Percentiles rank a stretch among this genome's conserved stretches.
These are phyloP conservation scores for Drosophila crucigera DNA, from an alignment of 2,888 invertebrate species.

Conservation along the genomic window DNA sequence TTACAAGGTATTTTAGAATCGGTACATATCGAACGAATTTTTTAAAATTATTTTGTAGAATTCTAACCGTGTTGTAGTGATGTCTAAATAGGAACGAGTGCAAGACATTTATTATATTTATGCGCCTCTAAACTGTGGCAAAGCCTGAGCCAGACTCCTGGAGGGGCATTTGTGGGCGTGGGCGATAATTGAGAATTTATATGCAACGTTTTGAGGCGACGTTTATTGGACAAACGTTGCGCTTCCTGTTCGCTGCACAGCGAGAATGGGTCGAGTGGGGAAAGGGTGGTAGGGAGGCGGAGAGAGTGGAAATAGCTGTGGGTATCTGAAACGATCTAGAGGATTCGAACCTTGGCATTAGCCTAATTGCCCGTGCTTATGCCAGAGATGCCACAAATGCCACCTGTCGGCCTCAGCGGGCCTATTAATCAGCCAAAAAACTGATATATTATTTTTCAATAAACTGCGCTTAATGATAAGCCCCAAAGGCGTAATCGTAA, in stretches of 20 bases:
- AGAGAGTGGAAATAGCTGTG: not conserved
- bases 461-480: constrained; percentile 76
- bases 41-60: not conserved
- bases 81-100: constrained; percentile 68
- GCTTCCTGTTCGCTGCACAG: constrained; percentile 62
- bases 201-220: constrained; percentile 69
- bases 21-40: not conserved
- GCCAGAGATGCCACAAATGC: constrained; percentile 26
- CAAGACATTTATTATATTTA: constrained; percentile 55
- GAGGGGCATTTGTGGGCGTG: constrained; percentile 58
- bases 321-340: constrained; percentile 31
- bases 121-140: constrained; percentile 60
- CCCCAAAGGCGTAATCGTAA: constrained; percentile 56
- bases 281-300: rapidly evolving
- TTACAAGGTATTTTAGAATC: constrained; percentile 20
- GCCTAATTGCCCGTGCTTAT: constrained; percentile 55
- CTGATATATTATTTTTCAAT: constrained; percentile 61
- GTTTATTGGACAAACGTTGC: constrained; percentile 71
- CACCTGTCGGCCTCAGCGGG: constrained; percentile 64
- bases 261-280: too few species aligned
- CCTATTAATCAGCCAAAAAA: constrained; percentile 74
- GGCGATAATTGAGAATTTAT: constrained; percentile 79
- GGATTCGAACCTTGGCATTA: constrained; percentile 47
- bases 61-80: constrained; percentile 45
- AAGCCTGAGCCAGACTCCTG: constrained; percentile 57